phyloP scores from a whole-genome alignment of 2,888 invertebrate genomes.

The Oscheius sp. region DNA sequence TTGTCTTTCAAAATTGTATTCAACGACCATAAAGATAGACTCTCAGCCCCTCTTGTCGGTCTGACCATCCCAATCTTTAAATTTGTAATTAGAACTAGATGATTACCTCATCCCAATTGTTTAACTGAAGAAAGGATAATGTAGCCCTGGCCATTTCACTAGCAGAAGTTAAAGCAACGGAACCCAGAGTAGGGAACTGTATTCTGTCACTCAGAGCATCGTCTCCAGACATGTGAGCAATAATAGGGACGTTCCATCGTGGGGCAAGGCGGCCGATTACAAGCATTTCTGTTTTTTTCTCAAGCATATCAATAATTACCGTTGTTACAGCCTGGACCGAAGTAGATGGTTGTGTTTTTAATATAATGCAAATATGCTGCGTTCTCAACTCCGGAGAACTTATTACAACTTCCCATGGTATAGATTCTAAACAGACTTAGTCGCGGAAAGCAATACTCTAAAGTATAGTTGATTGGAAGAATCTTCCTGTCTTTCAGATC shows the following conservation, averaged over 20 bases:
- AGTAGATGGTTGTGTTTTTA: slow-evolving; percentile 67
- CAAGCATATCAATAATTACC: slow-evolving; percentile 39
- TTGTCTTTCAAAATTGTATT: slow-evolving; percentile 58
- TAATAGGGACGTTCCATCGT: slow-evolving; percentile 69
- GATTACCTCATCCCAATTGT: slow-evolving; percentile 65
- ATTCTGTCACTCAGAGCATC: slow-evolving; percentile 62
- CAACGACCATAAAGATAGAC: slow-evolving; percentile 62
- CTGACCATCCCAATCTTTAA: slow-evolving; percentile 62
- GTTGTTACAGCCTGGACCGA: slow-evolving; percentile 69
- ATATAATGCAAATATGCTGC: slow-evolving; percentile 68
- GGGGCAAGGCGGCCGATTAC: slow-evolving; percentile 68
- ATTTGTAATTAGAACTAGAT: background rate
- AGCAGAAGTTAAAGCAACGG: slow-evolving; percentile 68
- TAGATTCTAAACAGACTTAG: slow-evolving; percentile 51
- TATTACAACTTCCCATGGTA: slow-evolving; percentile 68
- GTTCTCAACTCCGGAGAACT: slow-evolving; percentile 66
- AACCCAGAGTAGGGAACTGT: slow-evolving; percentile 67
- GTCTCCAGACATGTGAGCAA: slow-evolving; percentile 69
- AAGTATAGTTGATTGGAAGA: slow-evolving; percentile 51
- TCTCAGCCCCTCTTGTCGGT: slow-evolving; percentile 56
- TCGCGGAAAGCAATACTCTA: slow-evolving; percentile 37
- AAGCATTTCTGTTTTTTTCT: slow-evolving; percentile 60
- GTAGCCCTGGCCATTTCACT: slow-evolving; percentile 69
- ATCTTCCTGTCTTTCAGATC: slow-evolving; percentile 55
- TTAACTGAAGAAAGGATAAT: slow-evolving; percentile 60